Evolutionary conservation across 2,888 invertebrate genomes (phyloP), one percentile per base, ranked within the genome.

Genomic region (Sthenelais limicola): DNA sequence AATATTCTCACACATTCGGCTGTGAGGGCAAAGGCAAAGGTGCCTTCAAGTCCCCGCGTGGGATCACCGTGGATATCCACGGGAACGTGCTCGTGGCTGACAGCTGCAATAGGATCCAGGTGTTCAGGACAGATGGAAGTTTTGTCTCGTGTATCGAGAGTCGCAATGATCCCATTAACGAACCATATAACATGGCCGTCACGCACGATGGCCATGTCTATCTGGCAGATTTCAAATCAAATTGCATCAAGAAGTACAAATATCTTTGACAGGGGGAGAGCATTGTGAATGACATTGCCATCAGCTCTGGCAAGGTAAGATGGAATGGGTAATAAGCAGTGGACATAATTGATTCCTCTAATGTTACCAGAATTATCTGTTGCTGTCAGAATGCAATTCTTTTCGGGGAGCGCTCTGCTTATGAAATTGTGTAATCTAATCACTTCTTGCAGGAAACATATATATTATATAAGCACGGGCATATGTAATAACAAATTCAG

Each of bases 51-150:
- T 58, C 62, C n/a, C 78, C 78, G 15, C 68, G 75, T 1, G 78
- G 78, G 0, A 47, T 78, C 0, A 66, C 72, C 28, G 56, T 62
- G 1, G 76, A 77, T 51, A 24, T 30, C 7, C 24, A 68, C 1
- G 51, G 71, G n/a, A 62, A 73, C 24, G 69, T 78, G 15, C 26
- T 77, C 24, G 75, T 78, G 2, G 75, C 77, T 12, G 78, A 78
- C 71, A 71, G 76, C 47, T 35, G 32, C 30, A 73, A 73, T 51
- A 28, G 67, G 2, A 32, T 73, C 0, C 73, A 68, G 51, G 54
- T 73, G 21, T 71, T 73, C 33, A 15, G 24, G 24, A n/a, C 18
- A 12, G 71, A 73, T 47, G 71, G 70, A 5, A 43, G 15, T 15
- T 71, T 62, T 30, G 21, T 71, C 21, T 54, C 71, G 7, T 49